A percentile compares a stretch with the other conserved stretches of the same genome.
These are phyloP conservation scores for Agapornis roseicollis DNA, from an alignment of 2,113 vertebrate species.

Conservation along the genomic window DNA sequence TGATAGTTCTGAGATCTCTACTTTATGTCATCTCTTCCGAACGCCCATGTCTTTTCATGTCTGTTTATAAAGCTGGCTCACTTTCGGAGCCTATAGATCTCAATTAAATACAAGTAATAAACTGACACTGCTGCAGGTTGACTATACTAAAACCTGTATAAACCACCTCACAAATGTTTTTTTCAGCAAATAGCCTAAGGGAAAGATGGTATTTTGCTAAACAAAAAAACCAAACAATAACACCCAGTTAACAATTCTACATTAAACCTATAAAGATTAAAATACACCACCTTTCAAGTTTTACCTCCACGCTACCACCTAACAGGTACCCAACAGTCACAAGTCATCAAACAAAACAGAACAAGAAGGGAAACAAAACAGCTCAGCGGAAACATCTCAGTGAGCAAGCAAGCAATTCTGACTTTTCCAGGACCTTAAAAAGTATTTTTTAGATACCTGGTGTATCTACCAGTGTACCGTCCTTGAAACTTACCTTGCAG, in stretches of 20 bases:
- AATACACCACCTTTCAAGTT: not conserved
- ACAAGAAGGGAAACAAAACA: not conserved
- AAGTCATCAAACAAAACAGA: not conserved
- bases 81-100: not conserved
- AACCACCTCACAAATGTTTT: not conserved
- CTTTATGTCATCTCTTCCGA: not conserved
- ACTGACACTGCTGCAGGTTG: not conserved
- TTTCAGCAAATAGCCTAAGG: not conserved
- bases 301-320: not conserved
- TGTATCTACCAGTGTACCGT: not conserved
- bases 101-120: not conserved
- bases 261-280: not conserved
- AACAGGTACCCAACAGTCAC: not conserved
- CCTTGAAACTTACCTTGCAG: constrained; percentile 21
- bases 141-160: not conserved
- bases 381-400: not conserved
- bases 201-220: not conserved
- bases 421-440: not conserved
- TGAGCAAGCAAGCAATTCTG: not conserved
- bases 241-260: not conserved
- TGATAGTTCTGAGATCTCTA: not conserved
- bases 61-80: not conserved
- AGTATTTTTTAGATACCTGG: not conserved
- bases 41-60: not conserved
- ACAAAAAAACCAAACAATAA: not conserved